These are phyloP conservation scores for Gasterosteus aculeatus DNA, from an alignment of 2,113 vertebrate species.

Conservation along the genomic window DNA sequence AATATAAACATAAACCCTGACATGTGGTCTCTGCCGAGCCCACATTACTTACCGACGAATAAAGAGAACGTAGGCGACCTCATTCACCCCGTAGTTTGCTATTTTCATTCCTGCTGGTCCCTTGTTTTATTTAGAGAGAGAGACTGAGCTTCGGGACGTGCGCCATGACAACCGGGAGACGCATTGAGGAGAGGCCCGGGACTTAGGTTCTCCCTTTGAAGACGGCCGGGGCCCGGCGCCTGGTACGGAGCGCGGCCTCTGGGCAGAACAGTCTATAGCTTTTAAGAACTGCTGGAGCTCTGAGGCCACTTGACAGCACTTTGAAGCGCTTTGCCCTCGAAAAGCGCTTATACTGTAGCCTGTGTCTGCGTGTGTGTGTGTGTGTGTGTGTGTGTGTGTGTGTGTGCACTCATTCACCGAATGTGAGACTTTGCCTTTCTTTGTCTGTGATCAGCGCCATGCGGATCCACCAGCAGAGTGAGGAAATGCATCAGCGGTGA, in stretches of 20 bases:
- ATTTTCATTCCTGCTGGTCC: conserved; percentile 34
- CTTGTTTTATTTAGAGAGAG: not conserved
- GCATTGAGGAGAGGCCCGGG: conserved; percentile 11
- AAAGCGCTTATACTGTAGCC: not conserved
- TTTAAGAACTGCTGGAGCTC: conserved; percentile 11
- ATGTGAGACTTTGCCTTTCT: conserved; percentile 7
- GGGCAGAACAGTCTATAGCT: conserved; percentile 5
- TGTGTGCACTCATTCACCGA: conserved; percentile 10
- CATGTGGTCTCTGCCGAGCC: not conserved
- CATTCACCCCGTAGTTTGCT: conserved; percentile 32
- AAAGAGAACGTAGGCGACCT: not conserved
- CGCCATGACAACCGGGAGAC: conserved; percentile 29
- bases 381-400: not conserved
- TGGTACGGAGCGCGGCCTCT: not conserved
- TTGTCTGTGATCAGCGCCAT: conserved; percentile 23
- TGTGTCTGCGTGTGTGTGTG: not conserved
- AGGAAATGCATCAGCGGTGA: conserved; percentile 69
- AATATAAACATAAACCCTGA: not conserved
- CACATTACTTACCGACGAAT: conserved; percentile 15
- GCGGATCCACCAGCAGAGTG: conserved; percentile 30
- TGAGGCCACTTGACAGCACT: not conserved
- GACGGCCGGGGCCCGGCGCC: not conserved
- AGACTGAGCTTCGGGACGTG: conserved; percentile 1
- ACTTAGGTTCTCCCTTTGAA: conserved; percentile 24
- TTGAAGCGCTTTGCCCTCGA: not conserved